Percentiles rank a stretch among this genome's conserved stretches.
Evolutionary conservation across 1,140 invertebrate species (phyloP).

Genomic region (Scaptomyza hsui): DNA sequence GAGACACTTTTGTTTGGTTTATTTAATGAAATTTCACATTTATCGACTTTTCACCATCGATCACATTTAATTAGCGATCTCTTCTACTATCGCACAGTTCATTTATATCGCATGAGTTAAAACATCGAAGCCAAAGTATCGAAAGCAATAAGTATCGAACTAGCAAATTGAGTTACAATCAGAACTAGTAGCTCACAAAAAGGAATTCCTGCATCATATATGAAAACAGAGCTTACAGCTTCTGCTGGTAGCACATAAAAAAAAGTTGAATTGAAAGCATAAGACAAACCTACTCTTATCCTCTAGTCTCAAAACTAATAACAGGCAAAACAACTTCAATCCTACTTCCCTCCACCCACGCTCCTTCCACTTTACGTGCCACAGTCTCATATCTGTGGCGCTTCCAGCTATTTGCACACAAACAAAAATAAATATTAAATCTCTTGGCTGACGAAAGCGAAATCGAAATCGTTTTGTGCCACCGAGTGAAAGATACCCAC

Average conservation of each 20-base stretch:
- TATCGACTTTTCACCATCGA: too few species aligned
- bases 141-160: too few species aligned
- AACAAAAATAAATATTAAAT: constrained; percentile 83
- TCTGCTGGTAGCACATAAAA: not conserved
- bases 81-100: too few species aligned
- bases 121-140: too few species aligned
- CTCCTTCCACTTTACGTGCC: not conserved
- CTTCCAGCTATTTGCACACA: constrained; percentile 82
- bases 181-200: too few species aligned
- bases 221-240: not conserved
- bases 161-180: too few species aligned
- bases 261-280: constrained; percentile 11
- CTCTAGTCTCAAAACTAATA: constrained; percentile 27
- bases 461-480: constrained; percentile 72
- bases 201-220: not conserved
- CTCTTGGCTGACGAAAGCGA: constrained; percentile 66
- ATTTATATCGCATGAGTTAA: too few species aligned
- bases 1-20: too few species aligned
- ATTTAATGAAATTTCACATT: too few species aligned
- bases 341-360: not conserved
- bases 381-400: constrained; percentile 40
- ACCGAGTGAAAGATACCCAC: constrained; percentile 18
- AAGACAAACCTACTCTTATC: constrained; percentile 21
- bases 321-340: constrained; percentile 6
- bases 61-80: too few species aligned